Percentiles rank a stretch among this genome's conserved stretches.
Evolutionary conservation across 2,888 invertebrate genomes (phyloP).

Genomic region (Ophion ventricosus): DNA sequence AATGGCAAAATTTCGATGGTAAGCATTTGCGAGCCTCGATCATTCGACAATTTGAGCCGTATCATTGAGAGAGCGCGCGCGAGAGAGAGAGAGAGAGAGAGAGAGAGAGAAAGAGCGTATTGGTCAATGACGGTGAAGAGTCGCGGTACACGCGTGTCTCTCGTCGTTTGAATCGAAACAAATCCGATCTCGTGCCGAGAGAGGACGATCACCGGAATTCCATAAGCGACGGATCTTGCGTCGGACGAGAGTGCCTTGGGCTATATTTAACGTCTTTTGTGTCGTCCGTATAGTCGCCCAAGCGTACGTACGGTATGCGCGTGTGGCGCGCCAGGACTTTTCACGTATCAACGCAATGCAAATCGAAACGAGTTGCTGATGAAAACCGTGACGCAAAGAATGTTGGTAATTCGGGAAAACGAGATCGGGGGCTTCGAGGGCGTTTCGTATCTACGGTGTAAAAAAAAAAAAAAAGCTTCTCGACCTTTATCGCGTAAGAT

Average conservation of each 20-base stretch:
- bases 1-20: not conserved
- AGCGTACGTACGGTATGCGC: not conserved
- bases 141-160: not conserved
- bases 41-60: too few species aligned
- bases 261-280: conserved; percentile 37
- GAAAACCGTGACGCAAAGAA: conserved; percentile 48
- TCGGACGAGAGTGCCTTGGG: conserved; percentile 36
- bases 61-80: too few species aligned
- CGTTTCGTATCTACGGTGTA: too few species aligned
- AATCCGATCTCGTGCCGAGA: conserved; percentile 13
- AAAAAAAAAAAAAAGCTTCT: not conserved
- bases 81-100: too few species aligned
- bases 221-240: conserved; percentile 14
- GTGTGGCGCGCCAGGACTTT: too few species aligned
- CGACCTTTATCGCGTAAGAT: conserved; percentile 57
- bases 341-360: not conserved
- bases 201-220: conserved; percentile 52
- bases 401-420: too few species aligned
- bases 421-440: too few species aligned
- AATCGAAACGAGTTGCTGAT: too few species aligned
- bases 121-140: not conserved
- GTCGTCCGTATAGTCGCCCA: not conserved
- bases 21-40: not conserved
- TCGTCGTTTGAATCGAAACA: conserved; percentile 16
- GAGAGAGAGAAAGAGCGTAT: too few species aligned